A percentile compares a stretch with the other conserved stretches of the same genome.
These are phyloP conservation scores for Bubalus kerabau DNA, from an alignment of 2,113 vertebrate species.

Conservation along the genomic window DNA sequence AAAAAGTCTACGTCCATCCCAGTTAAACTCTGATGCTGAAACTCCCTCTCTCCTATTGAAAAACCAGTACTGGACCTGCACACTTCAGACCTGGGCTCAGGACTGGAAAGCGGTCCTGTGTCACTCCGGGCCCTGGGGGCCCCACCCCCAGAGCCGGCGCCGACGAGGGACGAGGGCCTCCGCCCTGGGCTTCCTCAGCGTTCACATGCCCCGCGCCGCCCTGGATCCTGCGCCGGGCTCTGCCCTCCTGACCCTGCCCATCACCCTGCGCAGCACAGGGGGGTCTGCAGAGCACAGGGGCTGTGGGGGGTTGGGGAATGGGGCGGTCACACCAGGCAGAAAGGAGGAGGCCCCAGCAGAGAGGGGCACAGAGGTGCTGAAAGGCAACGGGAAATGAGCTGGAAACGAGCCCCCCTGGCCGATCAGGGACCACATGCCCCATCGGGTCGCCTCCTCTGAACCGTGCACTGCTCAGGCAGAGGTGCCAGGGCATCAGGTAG, in stretches of 20 bases:
- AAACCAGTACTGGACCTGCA: background rate
- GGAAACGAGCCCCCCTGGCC: fast-evolving
- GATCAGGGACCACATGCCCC: fast-evolving
- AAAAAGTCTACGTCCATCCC: background rate
- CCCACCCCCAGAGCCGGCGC: fast-evolving
- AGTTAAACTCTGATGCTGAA: background rate
- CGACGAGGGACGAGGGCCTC: fast-evolving
- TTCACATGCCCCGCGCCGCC: fast-evolving
- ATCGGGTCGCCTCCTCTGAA: fast-evolving
- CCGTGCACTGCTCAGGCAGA: background rate
- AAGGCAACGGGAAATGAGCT: background rate
- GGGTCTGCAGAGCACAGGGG: background rate
- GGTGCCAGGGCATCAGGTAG: background rate
- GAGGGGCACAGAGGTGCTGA: background rate
- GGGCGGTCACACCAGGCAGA: background rate
- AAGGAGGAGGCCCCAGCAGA: background rate
- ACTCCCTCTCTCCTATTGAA: no score
- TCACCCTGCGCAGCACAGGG: background rate
- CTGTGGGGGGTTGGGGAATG: fast-evolving
- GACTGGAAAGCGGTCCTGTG: background rate
- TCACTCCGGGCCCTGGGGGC: background rate
- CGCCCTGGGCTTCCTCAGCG: fast-evolving
- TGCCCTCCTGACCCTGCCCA: fast-evolving
- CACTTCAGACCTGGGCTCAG: background rate
- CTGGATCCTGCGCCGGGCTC: background rate